Conservation (phyloP, 2,888 invertebrate genomes). For the Sepiola atlantica region DNA sequence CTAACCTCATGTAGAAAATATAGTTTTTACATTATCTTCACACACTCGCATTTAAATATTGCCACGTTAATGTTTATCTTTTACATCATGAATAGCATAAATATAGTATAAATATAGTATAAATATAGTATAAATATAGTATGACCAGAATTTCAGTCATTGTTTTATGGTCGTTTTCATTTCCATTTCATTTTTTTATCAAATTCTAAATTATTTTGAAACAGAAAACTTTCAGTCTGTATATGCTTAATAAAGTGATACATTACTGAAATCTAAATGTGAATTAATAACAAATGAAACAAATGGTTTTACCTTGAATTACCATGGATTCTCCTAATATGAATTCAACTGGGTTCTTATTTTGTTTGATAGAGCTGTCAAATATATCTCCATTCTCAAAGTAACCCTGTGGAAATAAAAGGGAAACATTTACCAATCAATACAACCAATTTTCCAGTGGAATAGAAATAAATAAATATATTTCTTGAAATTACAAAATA, state of each 20-base stretch:
- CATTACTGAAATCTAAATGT: neutral
- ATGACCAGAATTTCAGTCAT: too few relatives aligned
- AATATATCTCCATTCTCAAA: slow-evolving; percentile 43
- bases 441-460: neutral
- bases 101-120: too few relatives aligned
- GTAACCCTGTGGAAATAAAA: slow-evolving; percentile 32
- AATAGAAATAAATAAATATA: neutral
- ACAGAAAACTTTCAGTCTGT: neutral
- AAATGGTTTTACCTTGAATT: neutral
- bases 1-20: too few relatives aligned
- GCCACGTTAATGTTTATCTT: too few relatives aligned
- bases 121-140: too few relatives aligned
- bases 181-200: too few relatives aligned
- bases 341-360: slow-evolving; percentile 42
- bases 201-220: too few relatives aligned
- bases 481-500: neutral
- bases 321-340: slow-evolving; percentile 44
- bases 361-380: slow-evolving; percentile 42
- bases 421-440: neutral
- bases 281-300: neutral
- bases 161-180: too few relatives aligned
- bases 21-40: too few relatives aligned
- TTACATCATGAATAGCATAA: too few relatives aligned
- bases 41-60: too few relatives aligned
- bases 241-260: neutral